A percentile compares a stretch with the other conserved stretches of the same genome.
These are phyloP conservation scores for Harpalus rufipes DNA, from an alignment of 2,888 invertebrate genomes.

Conservation along the genomic window DNA sequence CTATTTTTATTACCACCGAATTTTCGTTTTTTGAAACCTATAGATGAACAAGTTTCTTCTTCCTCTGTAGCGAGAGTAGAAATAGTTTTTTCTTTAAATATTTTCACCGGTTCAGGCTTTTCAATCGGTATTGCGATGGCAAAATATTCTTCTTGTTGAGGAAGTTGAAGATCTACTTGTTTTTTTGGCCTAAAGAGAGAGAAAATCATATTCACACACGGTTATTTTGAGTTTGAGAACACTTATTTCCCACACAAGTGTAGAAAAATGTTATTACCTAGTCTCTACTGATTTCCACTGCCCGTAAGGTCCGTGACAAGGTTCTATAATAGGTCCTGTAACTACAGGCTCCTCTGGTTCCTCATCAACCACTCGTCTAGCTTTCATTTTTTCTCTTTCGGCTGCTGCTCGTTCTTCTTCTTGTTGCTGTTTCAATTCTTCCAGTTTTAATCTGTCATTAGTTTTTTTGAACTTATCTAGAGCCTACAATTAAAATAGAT, in stretches of 20 bases:
- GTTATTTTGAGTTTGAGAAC: too few species aligned
- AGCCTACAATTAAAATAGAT: not conserved
- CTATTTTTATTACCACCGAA: constrained; percentile 79
- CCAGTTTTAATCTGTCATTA: constrained; percentile 72
- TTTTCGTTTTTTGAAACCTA: constrained; percentile 85
- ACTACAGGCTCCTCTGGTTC: constrained; percentile 74
- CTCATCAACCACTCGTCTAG: constrained; percentile 73
- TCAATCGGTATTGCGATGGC: constrained; percentile 76
- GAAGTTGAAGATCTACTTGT: constrained; percentile 85
- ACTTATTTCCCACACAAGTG: too few species aligned
- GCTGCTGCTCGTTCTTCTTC: constrained; percentile 79
- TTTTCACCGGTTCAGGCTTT: constrained; percentile 77
- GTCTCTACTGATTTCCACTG: constrained; percentile 85
- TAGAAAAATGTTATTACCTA: constrained; percentile 77
- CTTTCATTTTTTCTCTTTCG: constrained; percentile 77
- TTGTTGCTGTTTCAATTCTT: constrained; percentile 76
- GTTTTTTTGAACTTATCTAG: constrained; percentile 71
- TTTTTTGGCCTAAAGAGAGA: constrained; percentile 76
- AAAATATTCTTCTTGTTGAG: constrained; percentile 77
- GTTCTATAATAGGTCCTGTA: constrained; percentile 78
- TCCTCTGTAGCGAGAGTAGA: constrained; percentile 79
- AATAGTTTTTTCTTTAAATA: constrained; percentile 83
- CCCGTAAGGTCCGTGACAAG: constrained; percentile 85
- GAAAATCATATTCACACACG: not conserved
- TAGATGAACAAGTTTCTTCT: constrained; percentile 76